These are phyloP conservation scores for Beroe forskalii DNA, from an alignment of 37 sponge, comb jelly and placozoan genomes.

Conservation along the genomic window DNA sequence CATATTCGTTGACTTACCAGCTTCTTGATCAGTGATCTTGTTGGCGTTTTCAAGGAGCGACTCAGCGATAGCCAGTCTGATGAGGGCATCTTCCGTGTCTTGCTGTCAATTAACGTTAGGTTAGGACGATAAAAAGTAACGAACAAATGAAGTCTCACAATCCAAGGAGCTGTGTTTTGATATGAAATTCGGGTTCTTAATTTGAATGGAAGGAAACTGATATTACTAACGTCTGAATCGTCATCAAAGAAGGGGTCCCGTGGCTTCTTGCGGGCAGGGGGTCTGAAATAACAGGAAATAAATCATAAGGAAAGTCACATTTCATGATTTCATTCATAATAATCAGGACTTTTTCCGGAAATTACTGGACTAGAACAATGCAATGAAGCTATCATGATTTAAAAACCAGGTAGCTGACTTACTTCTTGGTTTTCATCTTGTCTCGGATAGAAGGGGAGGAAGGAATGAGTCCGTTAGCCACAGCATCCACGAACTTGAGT, in stretches of 20 bases:
- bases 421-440: conserved; percentile 64
- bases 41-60: conserved; percentile 36
- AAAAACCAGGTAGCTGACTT: no score
- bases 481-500: conserved; percentile 60
- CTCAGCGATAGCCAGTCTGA: conserved; percentile 57
- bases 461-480: conserved; percentile 58
- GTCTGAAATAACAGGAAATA: no score
- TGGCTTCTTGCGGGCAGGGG: conserved; percentile 42
- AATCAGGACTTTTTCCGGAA: no score
- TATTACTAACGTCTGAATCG: conserved; percentile 27
- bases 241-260: conserved; percentile 58
- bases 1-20: neutral
- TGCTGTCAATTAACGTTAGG: no score
- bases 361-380: no score
- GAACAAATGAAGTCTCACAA: no score
- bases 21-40: conserved; percentile 59
- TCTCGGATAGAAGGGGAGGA: neutral
- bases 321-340: no score
- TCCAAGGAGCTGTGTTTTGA: no score
- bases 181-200: no score
- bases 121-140: no score
- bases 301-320: no score
- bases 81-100: conserved; percentile 61
- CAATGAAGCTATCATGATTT: no score
- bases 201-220: neutral